Evolutionary conservation across 2,113 vertebrate genomes (phyloP), one percentile per base, ranked within the genome.

Genomic region (Terrapene triunguis): DNA sequence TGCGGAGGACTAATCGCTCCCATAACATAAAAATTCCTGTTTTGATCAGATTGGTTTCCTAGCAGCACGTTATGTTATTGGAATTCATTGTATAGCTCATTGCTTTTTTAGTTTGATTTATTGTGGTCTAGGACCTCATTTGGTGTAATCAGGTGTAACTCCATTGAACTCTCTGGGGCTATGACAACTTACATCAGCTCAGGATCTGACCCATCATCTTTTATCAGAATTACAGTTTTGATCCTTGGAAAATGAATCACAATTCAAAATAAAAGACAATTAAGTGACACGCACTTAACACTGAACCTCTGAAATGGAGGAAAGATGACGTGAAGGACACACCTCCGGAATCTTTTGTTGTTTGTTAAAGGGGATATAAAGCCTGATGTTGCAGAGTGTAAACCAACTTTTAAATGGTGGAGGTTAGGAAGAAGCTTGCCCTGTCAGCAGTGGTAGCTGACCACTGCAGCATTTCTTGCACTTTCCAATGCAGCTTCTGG

Each of bases 261-360:
- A 95, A 95, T 95, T 95, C 93, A 91, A 97, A 97, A 96, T 89
- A 81, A 69, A 84, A 84, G 89, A 82, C 92, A 92, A 94, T 96
- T 94, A 94, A 96, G 94, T 87, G 85, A 57, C 80, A 47, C 8
- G 80, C 89, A 95, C 91, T 96, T 96, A 97, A 88, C 83, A 55
- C 35, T 42, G 12, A 86, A 50, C 87, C 87, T 95, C 62, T 16
- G 62, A 10, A 22, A 76, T 38, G n/a, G 72, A 76, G 87, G 91
- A 90, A 82, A 88, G 80, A 88, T 13, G 5, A 57, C 44, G 87
- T 62, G 51, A 80, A 93, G 16, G 62, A 50, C 35, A 69, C 1
- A 95, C 50, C 35, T 74, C 47, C 5, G 48, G 25, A 78, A 92
- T n/a, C 80, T 50, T 35, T 93, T 85, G 48, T n/a, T 54, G 0